phyloP scores from a whole-genome alignment of 2,113 vertebrate species.

The Gorsachius goisagi region DNA sequence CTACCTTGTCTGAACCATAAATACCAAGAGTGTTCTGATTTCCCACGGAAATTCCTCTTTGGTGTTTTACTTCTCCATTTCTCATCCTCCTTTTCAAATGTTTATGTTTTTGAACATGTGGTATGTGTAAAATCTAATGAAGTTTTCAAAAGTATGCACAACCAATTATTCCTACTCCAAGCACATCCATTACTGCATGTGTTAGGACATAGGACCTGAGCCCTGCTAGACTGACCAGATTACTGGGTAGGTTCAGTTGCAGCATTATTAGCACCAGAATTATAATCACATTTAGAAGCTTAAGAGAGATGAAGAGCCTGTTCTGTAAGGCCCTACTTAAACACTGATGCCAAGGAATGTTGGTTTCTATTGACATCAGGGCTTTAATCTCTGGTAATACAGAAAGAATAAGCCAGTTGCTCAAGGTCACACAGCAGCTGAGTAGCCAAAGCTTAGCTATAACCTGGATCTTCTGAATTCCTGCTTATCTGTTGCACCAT shows the following conservation, averaged over 20 bases:
- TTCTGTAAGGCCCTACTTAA: background rate
- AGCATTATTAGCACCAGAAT: background rate
- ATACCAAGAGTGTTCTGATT: background rate
- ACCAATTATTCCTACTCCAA: background rate
- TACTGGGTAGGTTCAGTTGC: background rate
- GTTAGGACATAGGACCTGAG: background rate
- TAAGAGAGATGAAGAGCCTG: background rate
- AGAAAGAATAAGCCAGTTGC: background rate
- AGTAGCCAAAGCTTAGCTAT: background rate
- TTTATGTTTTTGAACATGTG: background rate
- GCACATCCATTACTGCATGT: background rate
- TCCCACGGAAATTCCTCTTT: background rate
- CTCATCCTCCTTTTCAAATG: background rate
- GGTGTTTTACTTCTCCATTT: background rate
- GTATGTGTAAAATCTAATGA: background rate
- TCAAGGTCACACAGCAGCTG: background rate
- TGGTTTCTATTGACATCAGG: background rate
- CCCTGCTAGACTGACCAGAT: background rate
- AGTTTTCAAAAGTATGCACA: background rate
- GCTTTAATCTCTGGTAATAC: background rate
- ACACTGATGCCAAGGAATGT: background rate
- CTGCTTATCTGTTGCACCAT: background rate
- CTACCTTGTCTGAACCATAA: background rate
- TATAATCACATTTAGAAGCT: background rate
- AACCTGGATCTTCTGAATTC: background rate